phyloP scores from a whole-genome alignment of 2,113 vertebrate genomes.

The Oreochromis niloticus region DNA sequence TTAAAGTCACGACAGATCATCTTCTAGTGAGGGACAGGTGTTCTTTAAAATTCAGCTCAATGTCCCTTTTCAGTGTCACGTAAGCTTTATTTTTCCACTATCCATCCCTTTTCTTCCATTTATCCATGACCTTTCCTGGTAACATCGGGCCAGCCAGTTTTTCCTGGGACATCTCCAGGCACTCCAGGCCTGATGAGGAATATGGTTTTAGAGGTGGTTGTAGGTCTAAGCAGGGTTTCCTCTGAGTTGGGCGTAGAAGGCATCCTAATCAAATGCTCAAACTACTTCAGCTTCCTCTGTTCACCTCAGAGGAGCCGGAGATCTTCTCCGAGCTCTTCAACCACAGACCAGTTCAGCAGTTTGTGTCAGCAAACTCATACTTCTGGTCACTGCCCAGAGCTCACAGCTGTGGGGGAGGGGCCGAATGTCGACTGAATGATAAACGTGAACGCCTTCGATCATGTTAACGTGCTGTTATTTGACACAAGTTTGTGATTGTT shows the following conservation, averaged over 20 bases:
- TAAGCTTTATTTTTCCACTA: neutral
- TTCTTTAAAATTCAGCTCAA: neutral
- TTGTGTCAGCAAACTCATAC: neutral
- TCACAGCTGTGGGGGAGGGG: neutral
- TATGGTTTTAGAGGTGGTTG: neutral
- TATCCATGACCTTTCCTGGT: neutral
- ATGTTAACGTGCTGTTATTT: neutral
- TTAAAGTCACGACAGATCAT: neutral
- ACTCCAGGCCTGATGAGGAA: neutral
- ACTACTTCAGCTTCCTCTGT: neutral
- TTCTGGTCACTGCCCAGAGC: neutral
- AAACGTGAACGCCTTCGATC: accelerated
- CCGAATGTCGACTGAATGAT: neutral
- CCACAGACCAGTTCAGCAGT: neutral
- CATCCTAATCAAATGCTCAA: neutral
- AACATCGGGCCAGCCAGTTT: neutral
- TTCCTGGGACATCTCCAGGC: neutral
- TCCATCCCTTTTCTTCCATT: neutral
- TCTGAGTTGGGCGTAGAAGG: neutral
- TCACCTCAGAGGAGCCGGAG: neutral
- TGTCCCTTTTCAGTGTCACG: neutral
- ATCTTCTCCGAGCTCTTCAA: neutral
- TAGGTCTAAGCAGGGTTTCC: neutral
- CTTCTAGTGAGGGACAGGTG: neutral
- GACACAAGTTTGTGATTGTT: neutral